These are phyloP conservation scores for Onchidella celtica DNA, from an alignment of 2,888 invertebrate species.

Conservation along the genomic window DNA sequence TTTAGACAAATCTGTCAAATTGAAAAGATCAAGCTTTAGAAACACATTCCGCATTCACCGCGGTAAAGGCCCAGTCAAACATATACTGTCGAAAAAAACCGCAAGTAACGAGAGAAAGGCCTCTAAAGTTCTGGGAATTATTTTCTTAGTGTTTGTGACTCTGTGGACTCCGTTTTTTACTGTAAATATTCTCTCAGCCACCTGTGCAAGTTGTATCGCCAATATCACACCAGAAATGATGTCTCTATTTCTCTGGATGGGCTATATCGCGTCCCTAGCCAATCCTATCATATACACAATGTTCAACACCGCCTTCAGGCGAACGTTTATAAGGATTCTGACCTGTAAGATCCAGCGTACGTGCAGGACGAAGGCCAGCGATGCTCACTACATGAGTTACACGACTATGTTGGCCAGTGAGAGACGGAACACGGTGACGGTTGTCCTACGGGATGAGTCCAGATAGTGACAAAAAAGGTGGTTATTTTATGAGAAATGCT, in stretches of 20 bases:
- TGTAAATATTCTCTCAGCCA: conserved; percentile 74
- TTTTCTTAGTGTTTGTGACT: conserved; percentile 78
- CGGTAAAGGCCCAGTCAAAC: conserved; percentile 51
- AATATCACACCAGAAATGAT: conserved; percentile 70
- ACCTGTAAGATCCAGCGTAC: conserved; percentile 67
- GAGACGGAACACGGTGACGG: conserved; percentile 67
- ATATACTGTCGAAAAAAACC: conserved; percentile 67
- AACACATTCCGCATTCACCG: conserved; percentile 51
- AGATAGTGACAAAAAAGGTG: too few species aligned
- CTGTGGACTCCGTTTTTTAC: conserved; percentile 79
- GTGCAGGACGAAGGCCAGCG: conserved; percentile 47
- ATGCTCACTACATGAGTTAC: conserved; percentile 52
- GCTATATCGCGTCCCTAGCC: conserved; percentile 77
- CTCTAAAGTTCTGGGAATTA: conserved; percentile 79
- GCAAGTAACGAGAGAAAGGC: conserved; percentile 78
- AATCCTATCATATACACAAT: conserved; percentile 80
- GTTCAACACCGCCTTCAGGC: conserved; percentile 79
- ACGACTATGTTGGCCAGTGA: conserved; percentile 63
- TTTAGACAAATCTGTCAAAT: neutral
- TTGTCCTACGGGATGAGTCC: conserved; percentile 49
- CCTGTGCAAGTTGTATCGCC: conserved; percentile 68
- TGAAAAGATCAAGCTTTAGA: conserved; percentile 50
- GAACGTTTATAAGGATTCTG: conserved; percentile 75
- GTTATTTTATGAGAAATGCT: too few species aligned
- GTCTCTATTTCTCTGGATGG: conserved; percentile 78